Evolutionary conservation across 2,888 invertebrate species (phyloP), one percentile per base, ranked within the genome.

Genomic region (Phaedon cochleariae): DNA sequence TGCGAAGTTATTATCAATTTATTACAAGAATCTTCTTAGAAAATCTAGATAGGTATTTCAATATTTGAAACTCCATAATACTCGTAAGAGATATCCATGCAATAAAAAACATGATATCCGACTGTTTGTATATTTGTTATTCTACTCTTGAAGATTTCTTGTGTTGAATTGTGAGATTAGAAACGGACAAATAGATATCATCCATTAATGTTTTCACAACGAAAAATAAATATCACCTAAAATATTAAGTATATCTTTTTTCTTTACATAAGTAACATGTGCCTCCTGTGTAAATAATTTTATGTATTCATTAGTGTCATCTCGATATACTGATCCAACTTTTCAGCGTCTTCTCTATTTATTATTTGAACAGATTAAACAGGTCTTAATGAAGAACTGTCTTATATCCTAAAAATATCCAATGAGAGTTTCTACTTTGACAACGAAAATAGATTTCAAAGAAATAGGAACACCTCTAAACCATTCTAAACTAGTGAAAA

Each of bases 351-450:
- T 12, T n/a, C 41, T 41, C 15, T 41, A 41, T 41, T 41, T 41
- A 41, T 41, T 41, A 41, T 41, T n/a, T 15, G 15, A n/a, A n/a
- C 41, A 41, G 41, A 41, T 41, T 15, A n/a, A 41, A 41, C 41
- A n/a, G 15, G 41, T 41, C 41, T 41, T n/a, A 41, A 41, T 41
- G 41, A 41, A 41, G 41, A 34, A 41, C 41, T 41, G 41, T 41
- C 3, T 41, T 41, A n/a, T n/a, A n/a, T 7, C 15, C 41, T 41
- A n/a, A 41, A 41, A 15, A 41, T 41, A 41, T 15, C 15, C 6
- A 41, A 2, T 15, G 15, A n/a, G 1, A 41, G 41, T 41, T 15
- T 15, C 41, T 41, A 12, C 41, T 41, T 41, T 41, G 41, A 41
- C 2, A n/a, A 41, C 41, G 41, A 15, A 15, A 41, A 41, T 41